Evolutionary conservation across 1,140 invertebrate species (phyloP), one percentile per base, ranked within the genome.

Genomic region (Cydia amplana): DNA sequence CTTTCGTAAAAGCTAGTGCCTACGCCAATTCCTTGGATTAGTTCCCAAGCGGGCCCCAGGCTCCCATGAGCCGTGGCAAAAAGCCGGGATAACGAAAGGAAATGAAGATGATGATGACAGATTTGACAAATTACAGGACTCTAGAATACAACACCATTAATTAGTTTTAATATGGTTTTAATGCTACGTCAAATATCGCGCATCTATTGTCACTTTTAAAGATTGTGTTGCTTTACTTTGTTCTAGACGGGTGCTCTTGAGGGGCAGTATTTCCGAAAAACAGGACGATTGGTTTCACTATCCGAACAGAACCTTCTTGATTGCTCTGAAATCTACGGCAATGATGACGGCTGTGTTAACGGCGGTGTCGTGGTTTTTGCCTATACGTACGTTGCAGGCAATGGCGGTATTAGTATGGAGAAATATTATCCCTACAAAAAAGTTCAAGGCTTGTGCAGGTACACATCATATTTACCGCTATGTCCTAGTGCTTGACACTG

Each of bases 231-330:
- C 20, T 64, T 18, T 64, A 6, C 7, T 36, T 36, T 36, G 6
- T 23, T 82, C 40, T 14, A 97, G 95, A 99, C 97, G 83, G 98
- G 98, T 36, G 93, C 98, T 1, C 91, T 99, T 32, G 98, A 99
- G 94, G 98, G 97, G 55, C 98, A 99, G 92, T 96, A 98, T 87
- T 98, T 96, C 89, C 95, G 97, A 75, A 95, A 96, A 84, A 95
- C 94, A 32, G 96, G 96, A 72, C 94, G 95, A 74, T 93, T 99
- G 5, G 94, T 98, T 0, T 97, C 97, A 4, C 94, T 99, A 0
- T 98, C 97, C 79, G 98, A 99, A 93, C 98, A 99, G 93, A 99
- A 99, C 87, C 92, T 99, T 32, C 94, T 99, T 7, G 98, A 99
- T 92, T 99, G 98, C 84, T 98, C 97, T 1, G 84, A 82, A 4